These are phyloP conservation scores for Pediacus dermestoides DNA, from an alignment of 2,888 invertebrate species.

Conservation along the genomic window DNA sequence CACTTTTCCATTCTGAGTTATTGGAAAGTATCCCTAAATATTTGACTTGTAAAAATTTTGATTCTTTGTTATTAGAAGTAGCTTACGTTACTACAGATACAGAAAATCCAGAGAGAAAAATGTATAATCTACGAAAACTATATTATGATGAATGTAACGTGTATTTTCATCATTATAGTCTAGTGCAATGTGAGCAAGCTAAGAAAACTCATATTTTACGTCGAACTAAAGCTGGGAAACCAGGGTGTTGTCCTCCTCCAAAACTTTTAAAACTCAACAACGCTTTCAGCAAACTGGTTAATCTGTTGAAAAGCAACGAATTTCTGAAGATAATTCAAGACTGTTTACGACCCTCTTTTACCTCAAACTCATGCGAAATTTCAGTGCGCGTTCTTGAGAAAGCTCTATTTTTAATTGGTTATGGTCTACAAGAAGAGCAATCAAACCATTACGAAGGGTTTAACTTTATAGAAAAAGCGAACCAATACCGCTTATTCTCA, in stretches of 20 bases:
- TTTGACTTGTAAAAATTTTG: conserved; percentile 77
- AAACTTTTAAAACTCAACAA: conserved; percentile 71
- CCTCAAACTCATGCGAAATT: conserved; percentile 72
- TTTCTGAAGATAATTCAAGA: conserved; percentile 79
- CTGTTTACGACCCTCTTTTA: conserved; percentile 71
- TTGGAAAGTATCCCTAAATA: conserved; percentile 86
- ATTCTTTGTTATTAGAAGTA: conserved; percentile 82
- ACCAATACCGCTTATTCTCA: conserved; percentile 64
- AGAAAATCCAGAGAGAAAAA: conserved; percentile 71
- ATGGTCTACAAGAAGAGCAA: conserved; percentile 89
- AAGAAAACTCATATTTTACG: conserved; percentile 88
- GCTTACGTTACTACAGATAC: conserved; percentile 85
- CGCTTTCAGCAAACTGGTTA: conserved; percentile 76
- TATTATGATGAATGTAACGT: conserved; percentile 87
- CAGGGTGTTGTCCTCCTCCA: conserved; percentile 91
- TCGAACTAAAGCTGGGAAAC: conserved; percentile 69
- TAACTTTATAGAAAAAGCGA: conserved; percentile 76
- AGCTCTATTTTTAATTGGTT: conserved; percentile 86
- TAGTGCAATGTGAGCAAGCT: conserved; percentile 85
- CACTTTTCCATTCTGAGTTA: conserved; percentile 91
- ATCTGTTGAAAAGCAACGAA: conserved; percentile 84
- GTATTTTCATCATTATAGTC: conserved; percentile 96
- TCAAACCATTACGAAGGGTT: conserved; percentile 73
- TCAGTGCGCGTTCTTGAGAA: conserved; percentile 90
- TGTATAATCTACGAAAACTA: conserved; percentile 85